Percentiles rank a stretch among this genome's conserved stretches.
Conservation (phyloP, 2,113 vertebrate species). For the Solenodon paradoxus region DNA sequence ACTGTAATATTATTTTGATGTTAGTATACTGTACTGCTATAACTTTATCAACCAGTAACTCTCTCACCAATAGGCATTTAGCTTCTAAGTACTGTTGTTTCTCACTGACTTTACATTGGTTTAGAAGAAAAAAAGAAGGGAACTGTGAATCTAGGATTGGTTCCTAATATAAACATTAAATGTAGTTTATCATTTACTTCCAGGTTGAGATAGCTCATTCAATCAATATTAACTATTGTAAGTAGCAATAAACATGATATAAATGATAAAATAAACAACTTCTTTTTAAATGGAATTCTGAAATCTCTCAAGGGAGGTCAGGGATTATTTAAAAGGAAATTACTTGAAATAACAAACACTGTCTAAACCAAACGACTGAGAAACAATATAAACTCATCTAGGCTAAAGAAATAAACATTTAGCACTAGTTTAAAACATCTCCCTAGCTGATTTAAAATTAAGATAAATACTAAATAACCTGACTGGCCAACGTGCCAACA, state of each 20-base stretch:
- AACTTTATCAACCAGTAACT: neutral
- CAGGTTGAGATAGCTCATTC: neutral
- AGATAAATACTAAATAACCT: neutral
- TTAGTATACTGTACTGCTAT: neutral
- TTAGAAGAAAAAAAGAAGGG: neutral
- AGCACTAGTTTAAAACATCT: neutral
- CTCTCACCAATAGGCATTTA: neutral
- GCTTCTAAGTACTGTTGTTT: constrained; percentile 9
- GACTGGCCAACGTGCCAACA: neutral
- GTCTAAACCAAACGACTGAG: constrained; percentile 41
- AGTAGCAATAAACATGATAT: too few species aligned
- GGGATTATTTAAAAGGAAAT: constrained; percentile 63
- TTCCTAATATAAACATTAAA: neutral
- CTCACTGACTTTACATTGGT: neutral
- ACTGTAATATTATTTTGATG: neutral
- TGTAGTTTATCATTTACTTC: neutral
- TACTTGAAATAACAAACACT: constrained; percentile 58
- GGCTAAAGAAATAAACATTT: constrained; percentile 62
- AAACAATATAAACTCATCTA: constrained; percentile 44
- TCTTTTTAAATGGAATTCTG: constrained; percentile 37
- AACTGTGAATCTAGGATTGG: neutral
- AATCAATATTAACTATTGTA: constrained; percentile 11
- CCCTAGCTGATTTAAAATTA: neutral
- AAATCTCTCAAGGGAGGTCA: constrained; percentile 38
- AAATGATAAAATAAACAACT: constrained; percentile 37